Percentiles rank a stretch among this genome's conserved stretches.
phyloP scores from a whole-genome alignment of 2,797 vertebrate species.

The Hipposideros larvatus region DNA sequence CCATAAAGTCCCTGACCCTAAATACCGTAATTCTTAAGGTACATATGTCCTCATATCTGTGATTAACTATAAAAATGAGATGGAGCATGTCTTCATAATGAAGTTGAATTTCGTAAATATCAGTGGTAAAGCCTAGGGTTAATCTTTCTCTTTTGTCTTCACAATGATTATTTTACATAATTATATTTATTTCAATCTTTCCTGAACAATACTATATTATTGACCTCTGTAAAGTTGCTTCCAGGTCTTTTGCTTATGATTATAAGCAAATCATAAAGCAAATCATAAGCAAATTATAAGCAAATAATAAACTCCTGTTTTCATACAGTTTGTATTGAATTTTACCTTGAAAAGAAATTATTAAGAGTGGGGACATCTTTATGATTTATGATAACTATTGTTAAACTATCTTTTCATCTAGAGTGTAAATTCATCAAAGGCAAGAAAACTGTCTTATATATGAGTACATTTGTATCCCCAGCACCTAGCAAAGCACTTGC shows the following conservation, averaged over 20 bases:
- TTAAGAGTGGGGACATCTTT: neutral
- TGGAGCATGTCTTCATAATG: neutral
- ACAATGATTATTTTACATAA: constrained; percentile 31
- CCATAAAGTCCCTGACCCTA: neutral
- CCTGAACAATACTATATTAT: neutral
- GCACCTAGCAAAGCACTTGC: neutral
- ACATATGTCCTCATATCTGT: neutral
- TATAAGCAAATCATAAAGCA: too few species aligned
- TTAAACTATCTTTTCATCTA: neutral
- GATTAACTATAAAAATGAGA: neutral
- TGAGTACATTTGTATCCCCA: neutral
- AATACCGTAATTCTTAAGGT: neutral
- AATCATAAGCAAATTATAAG: too few species aligned
- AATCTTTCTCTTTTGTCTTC: constrained; percentile 35
- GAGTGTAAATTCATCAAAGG: neutral
- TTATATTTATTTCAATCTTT: neutral
- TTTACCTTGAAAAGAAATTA: constrained; percentile 16
- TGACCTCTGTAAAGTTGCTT: neutral
- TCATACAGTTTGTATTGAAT: neutral
- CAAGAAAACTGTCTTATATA: neutral
- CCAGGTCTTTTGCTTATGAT: neutral
- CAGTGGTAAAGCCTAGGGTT: neutral
- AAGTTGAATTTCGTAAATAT: neutral
- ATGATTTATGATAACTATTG: neutral
- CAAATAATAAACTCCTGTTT: neutral